These are phyloP conservation scores for Poecilobothrus nobilitatus DNA, from an alignment of 2,888 invertebrate species.

Conservation along the genomic window DNA sequence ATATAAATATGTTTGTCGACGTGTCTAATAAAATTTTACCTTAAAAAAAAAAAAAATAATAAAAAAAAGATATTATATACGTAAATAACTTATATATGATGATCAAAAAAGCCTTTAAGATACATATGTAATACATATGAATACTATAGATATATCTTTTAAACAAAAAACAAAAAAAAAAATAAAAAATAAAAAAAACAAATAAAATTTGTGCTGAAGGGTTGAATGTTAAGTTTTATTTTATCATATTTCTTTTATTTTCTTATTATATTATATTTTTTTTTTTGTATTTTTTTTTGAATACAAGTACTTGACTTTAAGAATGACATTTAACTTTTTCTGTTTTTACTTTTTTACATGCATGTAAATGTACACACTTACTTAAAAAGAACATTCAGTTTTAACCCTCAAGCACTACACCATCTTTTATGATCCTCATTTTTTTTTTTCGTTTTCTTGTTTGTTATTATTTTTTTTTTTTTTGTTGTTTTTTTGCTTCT, in stretches of 20 bases:
- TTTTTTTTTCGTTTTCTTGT: neutral
- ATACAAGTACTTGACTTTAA: neutral
- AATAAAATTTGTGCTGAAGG: neutral
- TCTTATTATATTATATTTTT: neutral
- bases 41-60: too few relatives aligned
- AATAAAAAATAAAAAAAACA: too few relatives aligned
- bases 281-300: neutral
- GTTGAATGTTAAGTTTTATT: neutral
- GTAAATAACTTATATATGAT: too few relatives aligned
- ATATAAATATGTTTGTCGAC: too few relatives aligned
- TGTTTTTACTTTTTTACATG: neutral
- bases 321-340: constrained; percentile 3
- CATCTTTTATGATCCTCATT: neutral
- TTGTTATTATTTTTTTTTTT: neutral
- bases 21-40: too few relatives aligned
- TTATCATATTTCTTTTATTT: neutral
- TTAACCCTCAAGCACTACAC: constrained; percentile 1
- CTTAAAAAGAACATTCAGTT: neutral
- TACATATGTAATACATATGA: neutral
- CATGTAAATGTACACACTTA: neutral
- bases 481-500: neutral
- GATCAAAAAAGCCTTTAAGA: neutral
- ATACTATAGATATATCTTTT: too few relatives aligned
- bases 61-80: too few relatives aligned
- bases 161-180: too few relatives aligned